Conservation (phyloP, 2,797 vertebrate genomes). For the Pogoniulus pusillus region DNA sequence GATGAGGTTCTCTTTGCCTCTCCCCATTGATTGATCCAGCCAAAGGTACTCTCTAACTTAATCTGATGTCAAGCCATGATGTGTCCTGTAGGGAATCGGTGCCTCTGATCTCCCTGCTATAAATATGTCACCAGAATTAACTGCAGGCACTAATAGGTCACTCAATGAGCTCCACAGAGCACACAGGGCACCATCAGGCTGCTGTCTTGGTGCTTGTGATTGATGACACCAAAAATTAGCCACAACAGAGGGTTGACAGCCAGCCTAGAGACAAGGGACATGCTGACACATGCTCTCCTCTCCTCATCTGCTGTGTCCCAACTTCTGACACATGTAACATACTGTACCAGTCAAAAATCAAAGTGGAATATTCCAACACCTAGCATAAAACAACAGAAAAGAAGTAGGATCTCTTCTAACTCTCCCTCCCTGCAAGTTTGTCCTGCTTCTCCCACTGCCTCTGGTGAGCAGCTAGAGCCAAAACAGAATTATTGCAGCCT, state of each 20-base stretch:
- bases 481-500: background rate
- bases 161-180: conserved; percentile 53
- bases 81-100: conserved; percentile 61
- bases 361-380: background rate
- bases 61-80: conserved; percentile 59
- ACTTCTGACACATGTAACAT: background rate
- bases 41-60: conserved; percentile 55
- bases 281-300: background rate
- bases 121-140: conserved; percentile 74
- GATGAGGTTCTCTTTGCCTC: conserved; percentile 40
- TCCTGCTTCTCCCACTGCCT: background rate
- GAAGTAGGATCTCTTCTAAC: background rate
- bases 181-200: conserved; percentile 32
- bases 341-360: background rate
- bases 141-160: conserved; percentile 71
- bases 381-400: background rate
- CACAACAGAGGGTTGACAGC: conserved; percentile 43
- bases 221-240: conserved; percentile 67
- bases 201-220: conserved; percentile 38
- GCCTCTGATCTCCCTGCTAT: conserved; percentile 61
- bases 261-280: background rate
- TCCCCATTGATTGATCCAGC: conserved; percentile 57
- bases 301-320: background rate
- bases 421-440: background rate
- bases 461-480: background rate